Evolutionary conservation across 1,140 invertebrate species (phyloP), one percentile per base, ranked within the genome.

Genomic region (Sinonovacula constricta): DNA sequence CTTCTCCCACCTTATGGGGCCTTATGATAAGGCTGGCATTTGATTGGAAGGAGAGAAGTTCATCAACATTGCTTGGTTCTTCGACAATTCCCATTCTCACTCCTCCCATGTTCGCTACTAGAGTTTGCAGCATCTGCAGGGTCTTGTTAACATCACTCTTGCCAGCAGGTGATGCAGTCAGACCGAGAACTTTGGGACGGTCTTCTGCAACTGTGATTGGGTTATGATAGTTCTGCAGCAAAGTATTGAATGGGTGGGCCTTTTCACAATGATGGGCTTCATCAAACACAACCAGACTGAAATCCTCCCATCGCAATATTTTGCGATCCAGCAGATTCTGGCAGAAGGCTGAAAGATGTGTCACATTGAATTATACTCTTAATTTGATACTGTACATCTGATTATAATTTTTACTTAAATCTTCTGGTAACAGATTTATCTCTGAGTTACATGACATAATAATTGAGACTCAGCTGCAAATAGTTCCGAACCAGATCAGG

Each of bases 141-240:
- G 86, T 88, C 28, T 70, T 69, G 10, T 81, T 59, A 26, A 86
- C 80, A 12, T 83, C 85, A 14, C 74, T 62, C 36, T 83, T 81
- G 15, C 88, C 88, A 54, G 88, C 88, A 18, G 88, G 88, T 24
- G 88, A 90, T 24, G 88, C 88, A 14, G 88, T 89, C 34, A 90
- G 81, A 0, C 88, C 88, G 0, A 90, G 79, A n/a, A 89, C 34
- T 71, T 87, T 87, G 45, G 86, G 85, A 24, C 81, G 67, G 14
- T 60, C 26, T 24, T 63, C 30, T 7, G 18, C 15, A 3, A 12
- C 18, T 3, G 5, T 62, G 10, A 14, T 75, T 31, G 22, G 49
- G 14, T 26, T 56, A 56, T 88, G 85, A 36, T 82, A 75, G 1
- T 54, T 75, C 1, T 66, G 28, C 14, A 88, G 66, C 1, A 89